Percentiles rank a stretch among this genome's conserved stretches.
These are phyloP conservation scores for Argyresthia albistria DNA, from an alignment of 2,888 invertebrate genomes.

Conservation along the genomic window DNA sequence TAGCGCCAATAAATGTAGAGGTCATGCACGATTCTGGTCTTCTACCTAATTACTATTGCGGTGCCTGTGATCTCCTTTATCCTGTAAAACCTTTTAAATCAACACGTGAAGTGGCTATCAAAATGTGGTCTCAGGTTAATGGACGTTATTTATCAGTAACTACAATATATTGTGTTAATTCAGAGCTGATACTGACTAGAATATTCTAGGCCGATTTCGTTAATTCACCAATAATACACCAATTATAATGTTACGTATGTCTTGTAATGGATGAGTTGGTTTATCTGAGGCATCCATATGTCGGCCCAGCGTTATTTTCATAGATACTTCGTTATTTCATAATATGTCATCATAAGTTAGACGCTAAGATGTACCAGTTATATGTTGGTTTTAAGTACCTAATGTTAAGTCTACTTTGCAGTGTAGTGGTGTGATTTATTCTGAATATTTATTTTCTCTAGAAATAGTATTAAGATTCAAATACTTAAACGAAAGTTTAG, in stretches of 20 bases:
- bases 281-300: slow-evolving; percentile 55
- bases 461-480: no score
- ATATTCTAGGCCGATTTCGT: slow-evolving; percentile 43
- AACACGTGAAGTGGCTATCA: slow-evolving; percentile 42
- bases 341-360: slow-evolving; percentile 21
- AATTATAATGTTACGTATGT: slow-evolving; percentile 17
- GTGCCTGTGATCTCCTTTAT: slow-evolving; percentile 31
- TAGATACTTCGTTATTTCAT: slow-evolving; percentile 7
- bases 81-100: slow-evolving; percentile 43
- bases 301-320: slow-evolving; percentile 43
- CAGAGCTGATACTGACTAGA: slow-evolving; percentile 40
- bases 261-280: slow-evolving; percentile 26
- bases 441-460: no score
- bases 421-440: no score
- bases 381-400: slow-evolving; percentile 46
- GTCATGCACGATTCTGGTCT: slow-evolving; percentile 10
- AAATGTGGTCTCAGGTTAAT: slow-evolving; percentile 71
- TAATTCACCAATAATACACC: slow-evolving; percentile 59
- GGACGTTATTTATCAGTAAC: slow-evolving; percentile 37
- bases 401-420: no score
- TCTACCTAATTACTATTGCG: slow-evolving; percentile 15
- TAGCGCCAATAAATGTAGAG: background rate
- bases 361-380: slow-evolving; percentile 40
- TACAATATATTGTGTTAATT: slow-evolving; percentile 56
- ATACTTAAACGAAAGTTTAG: no score